Base-by-base conservation (phyloP, 2,888 invertebrate genomes). In the Pherbina coryleti region DNA sequence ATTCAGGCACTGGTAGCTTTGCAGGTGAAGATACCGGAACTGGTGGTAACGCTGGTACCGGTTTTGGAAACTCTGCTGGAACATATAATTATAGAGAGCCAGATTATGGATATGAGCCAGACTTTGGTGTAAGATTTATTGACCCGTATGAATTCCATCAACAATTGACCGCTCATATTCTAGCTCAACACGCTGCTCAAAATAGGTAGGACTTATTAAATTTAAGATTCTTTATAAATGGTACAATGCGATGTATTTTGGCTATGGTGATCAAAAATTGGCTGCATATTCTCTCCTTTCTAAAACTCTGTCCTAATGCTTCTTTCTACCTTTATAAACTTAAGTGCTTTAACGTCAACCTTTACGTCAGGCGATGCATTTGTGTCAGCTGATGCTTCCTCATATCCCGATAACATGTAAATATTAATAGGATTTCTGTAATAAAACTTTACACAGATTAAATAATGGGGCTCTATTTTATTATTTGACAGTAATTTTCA, bases 61-160 rank as follows among this genome's bases (percentile, higher is more conserved):
- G 80, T 5, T 72, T 81, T 55, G 80, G 78, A 51, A 84, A 85
- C 55, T 83, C 83, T 53, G 84, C 84, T 76, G 86, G 84, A 31
- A 83, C 79, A 25, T 67, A 49, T 34, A 81, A 76, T 57, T 80
- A 14, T 19, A 28, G 14, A 17, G 14, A 22, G 17, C 7, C 17
- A 11, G 25, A 44, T 57, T 17, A 17, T 28, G 64, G 71, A 17
- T 76, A 83, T 78, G 84, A 84, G 4, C 84, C 88, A 8, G 78
- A 84, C 44, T 85, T 84, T 66, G 88, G 86, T 69, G 79, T 78
- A 51, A 83, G 81, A 11, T 88, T 88, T 76, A 82, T 85, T 57
- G 88, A 88, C 84, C 88, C 88, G 37, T 88, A 83, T 51, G 79
- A 81, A 17, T 88, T 88, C 80, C 88, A 88, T 76, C 88, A 88